Evolutionary conservation across 2,797 vertebrate genomes (phyloP), one percentile per base, ranked within the genome.

Genomic region (Malurus leucopterus): DNA sequence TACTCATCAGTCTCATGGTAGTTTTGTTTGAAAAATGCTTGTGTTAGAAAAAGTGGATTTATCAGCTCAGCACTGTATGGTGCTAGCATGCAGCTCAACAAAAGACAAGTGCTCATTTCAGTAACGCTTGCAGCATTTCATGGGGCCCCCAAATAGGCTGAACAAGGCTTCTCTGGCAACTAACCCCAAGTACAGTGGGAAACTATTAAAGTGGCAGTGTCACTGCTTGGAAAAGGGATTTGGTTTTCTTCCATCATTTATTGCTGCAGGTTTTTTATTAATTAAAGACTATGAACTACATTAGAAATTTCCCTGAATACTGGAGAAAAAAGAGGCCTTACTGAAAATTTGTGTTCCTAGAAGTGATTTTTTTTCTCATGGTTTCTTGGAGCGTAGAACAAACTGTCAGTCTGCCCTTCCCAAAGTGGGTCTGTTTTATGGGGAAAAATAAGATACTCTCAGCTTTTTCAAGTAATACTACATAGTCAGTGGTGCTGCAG

Each of bases 11-110:
- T 96, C 96, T 97, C 96, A 96, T 97, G 95, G 94, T 94, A 96
- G 96, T 98, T 98, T 98, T 98, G 97, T 99, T 98, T 98, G 94
- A 98, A 98, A 98, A 98, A 97, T 98, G 97, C 97, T 98, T 97
- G 95, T 96, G 97, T 97, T 96, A 97, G 97, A 96, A 97, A 98
- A 98, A 95, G 88, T 94, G 96, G 98, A 97, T 98, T 99, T 97
- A 96, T 98, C 96, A 97, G 97, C 98, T 98, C 98, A 98, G 98
- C 98, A 98, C 94, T 96, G 95, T 94, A 96, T 98, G 97, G 98
- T 98, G 97, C 97, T 97, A 98, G 97, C 97, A 97, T 95, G 97
- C 96, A 95, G 92, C 94, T 96, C 95, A 98, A 98, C 97, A 98
- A 98, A 98, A 97, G 97, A 96, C 91, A 91, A 95, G 93, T 84